Evolutionary conservation across 1,140 invertebrate genomes (phyloP).

Genomic region (Drosophila novamexicana): DNA sequence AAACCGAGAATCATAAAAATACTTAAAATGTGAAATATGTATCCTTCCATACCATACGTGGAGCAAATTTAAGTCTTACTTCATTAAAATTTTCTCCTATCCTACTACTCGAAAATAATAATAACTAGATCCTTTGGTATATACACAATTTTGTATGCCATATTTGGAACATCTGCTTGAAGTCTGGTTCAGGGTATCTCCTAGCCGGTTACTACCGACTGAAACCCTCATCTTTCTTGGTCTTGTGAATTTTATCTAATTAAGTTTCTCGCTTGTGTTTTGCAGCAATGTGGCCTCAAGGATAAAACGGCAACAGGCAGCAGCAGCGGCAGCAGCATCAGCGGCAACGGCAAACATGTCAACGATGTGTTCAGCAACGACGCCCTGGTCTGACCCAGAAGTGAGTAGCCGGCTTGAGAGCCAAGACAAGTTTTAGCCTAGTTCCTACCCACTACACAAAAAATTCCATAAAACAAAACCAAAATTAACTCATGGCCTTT

Average conservation of each 20-base stretch:
- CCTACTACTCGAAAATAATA: too few species aligned
- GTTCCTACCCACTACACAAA: constrained; percentile 5
- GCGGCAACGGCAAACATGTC: constrained; percentile 74
- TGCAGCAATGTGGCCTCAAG: constrained; percentile 81
- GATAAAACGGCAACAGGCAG: constrained; percentile 56
- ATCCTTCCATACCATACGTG: too few species aligned
- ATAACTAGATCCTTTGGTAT: too few species aligned
- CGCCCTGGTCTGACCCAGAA: constrained; percentile 81
- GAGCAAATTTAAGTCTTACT: too few species aligned
- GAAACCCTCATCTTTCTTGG: constrained; percentile 17
- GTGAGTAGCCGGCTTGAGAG: constrained; percentile 60
- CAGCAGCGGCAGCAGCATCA: constrained; percentile 45
- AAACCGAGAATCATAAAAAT: too few species aligned
- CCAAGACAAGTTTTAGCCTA: neutral
- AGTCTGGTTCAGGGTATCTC: too few species aligned
- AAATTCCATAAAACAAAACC: constrained; percentile 21
- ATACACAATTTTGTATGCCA: too few species aligned
- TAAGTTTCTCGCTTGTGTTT: constrained; percentile 16
- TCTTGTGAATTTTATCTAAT: constrained; percentile 31
- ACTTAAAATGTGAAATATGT: too few species aligned
- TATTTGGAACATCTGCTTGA: too few species aligned
- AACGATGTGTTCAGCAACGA: constrained; percentile 83
- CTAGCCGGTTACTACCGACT: too few species aligned
- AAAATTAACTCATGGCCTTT: constrained; percentile 52
- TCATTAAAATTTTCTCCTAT: too few species aligned